These are phyloP conservation scores for Mystacides longicornis DNA, from an alignment of 2,888 invertebrate genomes.

Conservation along the genomic window DNA sequence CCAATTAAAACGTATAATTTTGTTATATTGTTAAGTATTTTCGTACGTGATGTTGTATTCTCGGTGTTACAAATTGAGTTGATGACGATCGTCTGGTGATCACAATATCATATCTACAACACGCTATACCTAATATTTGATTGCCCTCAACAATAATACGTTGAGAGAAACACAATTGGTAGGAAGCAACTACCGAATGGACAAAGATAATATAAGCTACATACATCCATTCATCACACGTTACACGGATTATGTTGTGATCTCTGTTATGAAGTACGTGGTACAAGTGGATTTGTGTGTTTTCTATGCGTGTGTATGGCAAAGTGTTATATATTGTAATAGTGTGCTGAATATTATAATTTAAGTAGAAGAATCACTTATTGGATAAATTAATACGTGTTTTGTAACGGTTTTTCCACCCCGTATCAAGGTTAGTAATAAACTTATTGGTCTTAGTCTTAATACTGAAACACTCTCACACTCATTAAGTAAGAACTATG, in stretches of 20 bases:
- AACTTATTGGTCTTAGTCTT: neutral
- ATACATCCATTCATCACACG: no score
- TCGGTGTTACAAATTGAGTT: neutral
- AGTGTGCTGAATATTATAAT: no score
- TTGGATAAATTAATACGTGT: no score
- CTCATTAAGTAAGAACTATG: no score
- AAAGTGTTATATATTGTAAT: no score
- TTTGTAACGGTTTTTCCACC: slow-evolving; percentile 21
- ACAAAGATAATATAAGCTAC: slow-evolving; percentile 1
- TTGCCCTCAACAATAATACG: neutral
- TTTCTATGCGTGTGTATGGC: neutral
- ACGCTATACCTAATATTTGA: slow-evolving; percentile 1
- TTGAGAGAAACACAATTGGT: slow-evolving; percentile 18
- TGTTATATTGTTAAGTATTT: no score
- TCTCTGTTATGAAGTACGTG: no score
- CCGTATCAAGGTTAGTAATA: slow-evolving; percentile 13
- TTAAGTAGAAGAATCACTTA: no score
- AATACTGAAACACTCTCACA: no score
- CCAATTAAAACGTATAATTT: no score
- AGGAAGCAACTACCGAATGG: slow-evolving; percentile 17
- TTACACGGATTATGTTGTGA: no score
- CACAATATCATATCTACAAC: neutral
- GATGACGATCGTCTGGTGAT: neutral
- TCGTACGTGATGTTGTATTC: no score
- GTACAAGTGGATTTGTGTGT: slow-evolving; percentile 1